Evolutionary conservation across 2,797 vertebrate species (phyloP).

Genomic region (Cyprinella venusta): DNA sequence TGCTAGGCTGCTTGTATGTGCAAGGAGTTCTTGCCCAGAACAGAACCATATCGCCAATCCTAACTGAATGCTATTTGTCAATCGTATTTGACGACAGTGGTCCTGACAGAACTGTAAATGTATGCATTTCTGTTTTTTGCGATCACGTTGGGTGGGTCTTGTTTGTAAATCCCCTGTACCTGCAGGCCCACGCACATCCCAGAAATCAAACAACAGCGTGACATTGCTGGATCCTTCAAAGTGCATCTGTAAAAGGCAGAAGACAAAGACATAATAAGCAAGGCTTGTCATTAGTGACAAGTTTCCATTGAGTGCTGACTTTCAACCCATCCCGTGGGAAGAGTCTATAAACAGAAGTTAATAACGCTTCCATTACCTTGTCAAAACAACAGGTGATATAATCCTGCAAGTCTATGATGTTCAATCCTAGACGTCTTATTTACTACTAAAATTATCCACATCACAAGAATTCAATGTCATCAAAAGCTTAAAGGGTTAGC

Average conservation of each 20-base stretch:
- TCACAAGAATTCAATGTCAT: not conserved
- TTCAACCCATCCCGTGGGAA: not conserved
- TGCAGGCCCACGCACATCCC: conserved; percentile 84
- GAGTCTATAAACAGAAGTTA: no score
- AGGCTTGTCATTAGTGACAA: not conserved
- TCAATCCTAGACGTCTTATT: not conserved
- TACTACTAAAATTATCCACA: not conserved
- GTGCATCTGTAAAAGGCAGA: conserved; percentile 83
- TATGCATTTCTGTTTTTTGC: not conserved
- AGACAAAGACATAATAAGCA: conserved; percentile 2
- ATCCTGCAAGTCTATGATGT: no score
- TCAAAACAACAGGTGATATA: not conserved
- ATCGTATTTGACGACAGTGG: no score
- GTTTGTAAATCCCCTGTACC: conserved; percentile 73
- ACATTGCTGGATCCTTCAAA: conserved; percentile 83
- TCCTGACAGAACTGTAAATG: not conserved
- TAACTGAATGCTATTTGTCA: no score
- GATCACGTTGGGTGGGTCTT: not conserved
- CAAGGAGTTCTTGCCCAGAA: no score
- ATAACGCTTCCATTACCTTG: conserved; percentile 5
- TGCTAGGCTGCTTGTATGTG: no score
- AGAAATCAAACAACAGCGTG: conserved; percentile 93
- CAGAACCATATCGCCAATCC: no score
- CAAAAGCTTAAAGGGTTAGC: not conserved
- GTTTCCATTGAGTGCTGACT: not conserved